Evolutionary conservation across 2,113 vertebrate genomes (phyloP).

Genomic region (Saguinus midas): DNA sequence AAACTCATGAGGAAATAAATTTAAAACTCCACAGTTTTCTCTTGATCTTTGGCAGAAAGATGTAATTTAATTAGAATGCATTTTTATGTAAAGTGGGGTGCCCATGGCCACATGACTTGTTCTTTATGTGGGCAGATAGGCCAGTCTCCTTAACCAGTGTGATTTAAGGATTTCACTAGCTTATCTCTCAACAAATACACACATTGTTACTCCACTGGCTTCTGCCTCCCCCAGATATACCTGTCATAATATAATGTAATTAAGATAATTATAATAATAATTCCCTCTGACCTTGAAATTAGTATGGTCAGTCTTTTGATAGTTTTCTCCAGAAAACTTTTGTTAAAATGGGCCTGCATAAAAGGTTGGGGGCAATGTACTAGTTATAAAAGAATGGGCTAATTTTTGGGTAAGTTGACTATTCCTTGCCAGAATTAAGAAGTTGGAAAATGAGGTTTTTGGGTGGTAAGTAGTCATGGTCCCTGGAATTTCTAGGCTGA

Average conservation of each 20-base stretch:
- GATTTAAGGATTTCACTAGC: neutral
- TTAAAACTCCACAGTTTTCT: neutral
- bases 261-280: neutral
- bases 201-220: neutral
- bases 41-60: neutral
- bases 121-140: neutral
- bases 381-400: neutral
- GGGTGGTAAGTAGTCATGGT: neutral
- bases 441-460: neutral
- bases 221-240: neutral
- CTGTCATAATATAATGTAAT: neutral
- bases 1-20: neutral
- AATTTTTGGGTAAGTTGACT: neutral
- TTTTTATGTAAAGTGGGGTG: neutral
- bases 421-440: neutral
- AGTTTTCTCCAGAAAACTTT: neutral
- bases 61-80: neutral
- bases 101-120: neutral
- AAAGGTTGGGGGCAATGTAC: neutral
- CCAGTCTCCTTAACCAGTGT: neutral
- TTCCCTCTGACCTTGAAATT: neutral
- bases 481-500: neutral
- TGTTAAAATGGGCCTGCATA: neutral
- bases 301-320: neutral
- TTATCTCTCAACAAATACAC: neutral